Evolutionary conservation across 1,140 invertebrate genomes (phyloP).

Genomic region (Wasmannia auropunctata): DNA sequence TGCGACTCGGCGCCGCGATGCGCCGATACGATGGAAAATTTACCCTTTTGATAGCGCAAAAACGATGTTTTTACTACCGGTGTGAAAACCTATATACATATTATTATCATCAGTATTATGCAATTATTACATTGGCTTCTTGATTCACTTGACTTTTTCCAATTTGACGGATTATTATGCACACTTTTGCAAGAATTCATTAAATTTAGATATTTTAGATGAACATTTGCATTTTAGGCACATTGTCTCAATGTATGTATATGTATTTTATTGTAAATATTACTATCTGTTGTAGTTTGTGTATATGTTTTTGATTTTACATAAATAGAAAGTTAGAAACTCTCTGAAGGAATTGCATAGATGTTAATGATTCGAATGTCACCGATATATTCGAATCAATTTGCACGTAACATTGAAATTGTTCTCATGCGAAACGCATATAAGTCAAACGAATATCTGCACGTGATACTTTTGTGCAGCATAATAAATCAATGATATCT

Average conservation of each 20-base stretch:
- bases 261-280: background rate
- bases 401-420: conserved; percentile 4
- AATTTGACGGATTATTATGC: background rate
- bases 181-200: background rate
- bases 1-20: background rate
- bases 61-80: too few relatives aligned
- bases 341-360: background rate
- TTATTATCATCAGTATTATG: background rate
- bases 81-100: background rate
- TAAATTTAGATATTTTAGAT: background rate
- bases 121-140: background rate
- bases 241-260: background rate
- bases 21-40: background rate
- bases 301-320: background rate
- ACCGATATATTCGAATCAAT: background rate
- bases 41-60: background rate
- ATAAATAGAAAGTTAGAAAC: background rate
- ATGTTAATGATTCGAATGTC: background rate
- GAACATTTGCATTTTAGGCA: background rate
- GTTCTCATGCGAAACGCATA: background rate
- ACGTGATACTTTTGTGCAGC: conserved; percentile 26
- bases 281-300: background rate
- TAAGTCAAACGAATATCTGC: conserved; percentile 2
- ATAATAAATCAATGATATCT: conserved; percentile 33
- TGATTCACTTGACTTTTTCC: background rate